phyloP scores from a whole-genome alignment of 1,140 invertebrate genomes.

The Paraescarpia echinospica region DNA sequence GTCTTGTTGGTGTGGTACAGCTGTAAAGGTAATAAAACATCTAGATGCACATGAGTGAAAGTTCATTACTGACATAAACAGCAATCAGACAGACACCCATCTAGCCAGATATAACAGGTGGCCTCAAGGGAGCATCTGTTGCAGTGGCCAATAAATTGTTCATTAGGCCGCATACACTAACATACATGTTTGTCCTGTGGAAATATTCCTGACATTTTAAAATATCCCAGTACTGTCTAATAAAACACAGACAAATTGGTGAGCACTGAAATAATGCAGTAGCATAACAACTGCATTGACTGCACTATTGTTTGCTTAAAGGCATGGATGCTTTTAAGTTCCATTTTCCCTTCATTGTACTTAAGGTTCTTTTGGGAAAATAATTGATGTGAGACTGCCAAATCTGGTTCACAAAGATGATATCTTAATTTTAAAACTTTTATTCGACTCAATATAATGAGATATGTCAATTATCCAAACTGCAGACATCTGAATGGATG shows the following conservation, averaged over 20 bases:
- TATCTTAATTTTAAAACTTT: no score
- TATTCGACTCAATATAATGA: no score
- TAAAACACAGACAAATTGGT: background rate
- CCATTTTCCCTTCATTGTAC: no score
- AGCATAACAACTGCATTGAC: no score
- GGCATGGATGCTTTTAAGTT: no score
- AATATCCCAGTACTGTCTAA: background rate
- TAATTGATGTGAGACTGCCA: no score
- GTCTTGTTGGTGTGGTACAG: background rate
- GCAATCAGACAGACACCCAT: background rate
- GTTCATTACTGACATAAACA: background rate
- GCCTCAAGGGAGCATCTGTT: background rate
- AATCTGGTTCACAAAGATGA: no score
- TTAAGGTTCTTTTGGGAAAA: no score
- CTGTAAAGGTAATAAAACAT: background rate
- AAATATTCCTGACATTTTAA: background rate
- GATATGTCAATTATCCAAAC: no score
- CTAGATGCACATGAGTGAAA: background rate
- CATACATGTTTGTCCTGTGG: background rate
- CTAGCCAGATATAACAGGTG: background rate
- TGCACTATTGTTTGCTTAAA: no score
- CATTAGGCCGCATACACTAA: background rate
- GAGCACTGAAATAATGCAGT: background rate
- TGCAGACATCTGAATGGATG: background rate
- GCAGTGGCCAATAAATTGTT: background rate